Base-by-base conservation (phyloP, 2,888 invertebrate species). In the Perdita meconis region DNA sequence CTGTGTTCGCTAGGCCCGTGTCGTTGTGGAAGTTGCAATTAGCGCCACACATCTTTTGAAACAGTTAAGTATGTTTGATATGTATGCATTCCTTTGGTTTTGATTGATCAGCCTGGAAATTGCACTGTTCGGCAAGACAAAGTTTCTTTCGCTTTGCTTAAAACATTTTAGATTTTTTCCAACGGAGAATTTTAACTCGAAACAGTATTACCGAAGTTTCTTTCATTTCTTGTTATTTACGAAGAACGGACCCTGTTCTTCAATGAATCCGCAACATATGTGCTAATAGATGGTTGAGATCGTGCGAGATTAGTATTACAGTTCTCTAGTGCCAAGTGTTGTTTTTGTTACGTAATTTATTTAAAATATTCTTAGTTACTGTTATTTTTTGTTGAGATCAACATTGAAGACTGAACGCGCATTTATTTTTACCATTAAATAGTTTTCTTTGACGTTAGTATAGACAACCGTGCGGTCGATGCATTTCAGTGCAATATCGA, bases 1-100 rank as follows among this genome's bases (percentile, higher is more conserved):
- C 96, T 16, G 94, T 95, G 68, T 95, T 96, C 86, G 95, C 96
- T 88, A 93, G 95, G 86, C 97, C 97, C 10, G 94, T 97, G 42
- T 96, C 96, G 12, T 94, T 97, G 89, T 97, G 97, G 97, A 95
- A 95, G 85, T 94, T 96, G 80, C 94, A 96, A 84, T 91, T 96
- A 68, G 92, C 92, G 2, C 92, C 92, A 26, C 91, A 92, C 81
- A 92, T 92, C 70, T 92, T 92, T 68, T 92, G 89, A 89, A 50
- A 2, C 19, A 40, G 60, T 47, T 5, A 61, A 38, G 47, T 47
- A 22, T 19, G 26, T 13, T 60, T 47, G 16, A 3, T 6, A 40
- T 30, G 13, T 44, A 22, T 16, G n/a, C 22, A 36, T 6, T 12
- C 22, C 36, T 22, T 38, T 56, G 5, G 36, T 56, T 38, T 19